These are phyloP conservation scores for Lepus timidus DNA, from an alignment of 2,113 vertebrate species.

Conservation along the genomic window DNA sequence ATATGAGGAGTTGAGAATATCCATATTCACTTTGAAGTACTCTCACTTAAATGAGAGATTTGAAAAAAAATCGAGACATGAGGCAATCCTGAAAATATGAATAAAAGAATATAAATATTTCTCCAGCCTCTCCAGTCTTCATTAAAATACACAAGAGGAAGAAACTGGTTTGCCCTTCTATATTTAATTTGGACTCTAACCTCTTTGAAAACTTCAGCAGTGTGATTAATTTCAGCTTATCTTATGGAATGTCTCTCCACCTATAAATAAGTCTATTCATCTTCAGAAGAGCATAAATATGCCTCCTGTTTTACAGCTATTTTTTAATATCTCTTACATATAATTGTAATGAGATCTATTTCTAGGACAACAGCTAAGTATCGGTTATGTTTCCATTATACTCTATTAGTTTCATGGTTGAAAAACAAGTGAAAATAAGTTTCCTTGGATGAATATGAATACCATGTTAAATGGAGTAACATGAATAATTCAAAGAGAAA, in stretches of 20 bases:
- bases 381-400: conserved; percentile 64
- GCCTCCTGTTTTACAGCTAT: conserved; percentile 70
- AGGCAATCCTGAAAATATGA: conserved; percentile 83
- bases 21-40: conserved; percentile 80
- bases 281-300: conserved; percentile 76
- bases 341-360: conserved; percentile 74
- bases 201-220: conserved; percentile 77
- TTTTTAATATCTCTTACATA: conserved; percentile 72
- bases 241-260: conserved; percentile 80
- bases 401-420: conserved; percentile 52
- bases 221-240: conserved; percentile 83
- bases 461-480: neutral
- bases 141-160: conserved; percentile 78
- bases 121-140: conserved; percentile 74
- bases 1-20: conserved; percentile 79
- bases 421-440: conserved; percentile 62
- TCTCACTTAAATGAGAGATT: conserved; percentile 76
- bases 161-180: conserved; percentile 76
- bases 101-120: conserved; percentile 83
- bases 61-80: conserved; percentile 77
- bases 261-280: conserved; percentile 83
- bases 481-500: conserved; percentile 64
- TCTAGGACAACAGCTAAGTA: conserved; percentile 71
- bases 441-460: conserved; percentile 52
- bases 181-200: conserved; percentile 83